Evolutionary conservation across 1,140 invertebrate genomes (phyloP).

Genomic region (Cotesia glomerata): DNA sequence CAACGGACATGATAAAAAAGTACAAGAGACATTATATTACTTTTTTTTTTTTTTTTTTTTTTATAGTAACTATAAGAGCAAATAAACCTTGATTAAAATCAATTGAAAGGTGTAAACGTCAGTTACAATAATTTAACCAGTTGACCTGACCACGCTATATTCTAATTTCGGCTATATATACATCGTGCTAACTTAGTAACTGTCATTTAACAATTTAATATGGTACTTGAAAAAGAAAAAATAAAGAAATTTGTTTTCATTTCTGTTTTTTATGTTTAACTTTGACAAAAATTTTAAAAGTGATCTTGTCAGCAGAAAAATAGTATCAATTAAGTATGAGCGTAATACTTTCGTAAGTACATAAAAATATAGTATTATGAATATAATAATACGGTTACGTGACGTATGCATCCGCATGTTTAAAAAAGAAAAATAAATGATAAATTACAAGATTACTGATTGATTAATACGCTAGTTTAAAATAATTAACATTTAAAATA

Average conservation of each 20-base stretch:
- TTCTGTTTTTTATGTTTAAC: too few species aligned
- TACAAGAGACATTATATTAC: not conserved
- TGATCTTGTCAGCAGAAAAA: not conserved
- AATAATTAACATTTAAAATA: not conserved
- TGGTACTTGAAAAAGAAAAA: too few species aligned
- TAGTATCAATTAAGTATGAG: too few species aligned
- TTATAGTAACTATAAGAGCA: constrained; percentile 34
- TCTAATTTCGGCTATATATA: constrained; percentile 33
- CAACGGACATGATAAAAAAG: too few species aligned
- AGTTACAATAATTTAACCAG: constrained; percentile 55
- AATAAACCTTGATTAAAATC: constrained; percentile 56
- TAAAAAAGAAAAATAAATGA: too few species aligned
- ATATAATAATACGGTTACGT: too few species aligned
- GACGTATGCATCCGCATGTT: too few species aligned
- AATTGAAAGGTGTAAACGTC: constrained; percentile 59
- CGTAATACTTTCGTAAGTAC: too few species aligned
- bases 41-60: constrained; percentile 39
- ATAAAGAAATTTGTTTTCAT: too few species aligned
- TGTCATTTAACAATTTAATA: constrained; percentile 27
- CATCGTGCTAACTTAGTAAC: constrained; percentile 16
- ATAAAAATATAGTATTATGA: too few species aligned
- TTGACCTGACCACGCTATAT: constrained; percentile 46
- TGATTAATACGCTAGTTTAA: not conserved
- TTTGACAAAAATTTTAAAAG: too few species aligned
- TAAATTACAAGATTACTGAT: not conserved